A percentile compares a stretch with the other conserved stretches of the same genome.
These are phyloP conservation scores for Sebastes matsubarae DNA, from an alignment of 2,797 vertebrate genomes.

Conservation along the genomic window DNA sequence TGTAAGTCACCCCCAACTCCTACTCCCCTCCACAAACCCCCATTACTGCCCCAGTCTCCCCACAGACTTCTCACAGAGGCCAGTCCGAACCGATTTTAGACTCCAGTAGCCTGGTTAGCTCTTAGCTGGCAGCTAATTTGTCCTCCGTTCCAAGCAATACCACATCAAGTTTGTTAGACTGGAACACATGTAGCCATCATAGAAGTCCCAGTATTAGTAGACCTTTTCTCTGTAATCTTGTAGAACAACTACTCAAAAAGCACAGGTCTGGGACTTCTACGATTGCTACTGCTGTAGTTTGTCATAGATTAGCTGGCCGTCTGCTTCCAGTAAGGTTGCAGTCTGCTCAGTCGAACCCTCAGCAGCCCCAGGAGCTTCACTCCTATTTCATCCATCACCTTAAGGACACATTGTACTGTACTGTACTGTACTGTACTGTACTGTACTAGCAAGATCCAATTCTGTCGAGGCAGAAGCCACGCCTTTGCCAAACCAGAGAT, in stretches of 20 bases:
- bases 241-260: not conserved
- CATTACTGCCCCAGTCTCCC: constrained; percentile 72
- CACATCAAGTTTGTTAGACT: constrained; percentile 18
- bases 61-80: constrained; percentile 53
- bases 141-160: constrained; percentile 12
- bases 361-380: constrained; percentile 70
- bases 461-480: constrained; percentile 68
- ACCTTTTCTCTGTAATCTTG: not conserved
- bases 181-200: constrained; percentile 36
- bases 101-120: constrained; percentile 30
- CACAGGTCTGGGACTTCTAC: constrained; percentile 29
- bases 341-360: constrained; percentile 53
- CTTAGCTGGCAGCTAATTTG: constrained; percentile 25
- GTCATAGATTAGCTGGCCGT: not conserved
- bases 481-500: constrained; percentile 78
- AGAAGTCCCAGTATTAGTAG: constrained; percentile 23
- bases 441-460: constrained; percentile 45
- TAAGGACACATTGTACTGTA: constrained; percentile 34
- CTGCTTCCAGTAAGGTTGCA: constrained; percentile 44
- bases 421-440: constrained; percentile 21
- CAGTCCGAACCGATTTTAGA: constrained; percentile 39
- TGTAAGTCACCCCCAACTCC: constrained; percentile 89
- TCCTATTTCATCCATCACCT: constrained; percentile 45
- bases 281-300: constrained; percentile 30
- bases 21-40: constrained; percentile 75